Percentiles rank a stretch among this genome's conserved stretches.
phyloP scores from a whole-genome alignment of 2,113 vertebrate genomes.

The Ahaetulla prasina region DNA sequence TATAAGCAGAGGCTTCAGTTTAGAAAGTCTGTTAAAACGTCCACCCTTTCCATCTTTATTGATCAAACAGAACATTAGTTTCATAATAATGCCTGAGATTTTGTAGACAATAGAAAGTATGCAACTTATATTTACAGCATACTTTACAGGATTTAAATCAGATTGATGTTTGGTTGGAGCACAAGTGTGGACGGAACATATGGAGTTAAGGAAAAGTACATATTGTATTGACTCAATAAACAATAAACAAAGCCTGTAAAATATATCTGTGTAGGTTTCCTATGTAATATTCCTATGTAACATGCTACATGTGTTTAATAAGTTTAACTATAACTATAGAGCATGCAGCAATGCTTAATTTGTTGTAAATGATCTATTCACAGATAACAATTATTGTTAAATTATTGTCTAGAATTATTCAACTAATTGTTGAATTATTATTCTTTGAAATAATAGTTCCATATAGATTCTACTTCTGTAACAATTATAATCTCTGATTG shows the following conservation, averaged over 20 bases:
- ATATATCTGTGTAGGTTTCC: neutral
- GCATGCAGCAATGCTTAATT: neutral
- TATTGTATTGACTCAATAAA: neutral
- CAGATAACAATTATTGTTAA: neutral
- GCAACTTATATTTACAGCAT: neutral
- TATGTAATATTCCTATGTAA: neutral
- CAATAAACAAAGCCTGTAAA: neutral
- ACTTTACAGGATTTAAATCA: neutral
- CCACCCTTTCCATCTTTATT: neutral
- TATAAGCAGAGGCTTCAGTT: neutral
- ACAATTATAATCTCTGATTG: neutral
- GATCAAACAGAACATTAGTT: neutral
- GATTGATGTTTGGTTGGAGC: neutral
- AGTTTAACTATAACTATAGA: neutral
- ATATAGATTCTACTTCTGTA: neutral
- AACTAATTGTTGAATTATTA: neutral
- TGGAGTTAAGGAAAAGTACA: neutral
- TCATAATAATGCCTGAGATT: neutral
- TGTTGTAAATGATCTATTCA: neutral
- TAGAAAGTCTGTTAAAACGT: neutral
- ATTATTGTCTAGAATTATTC: slow-evolving; percentile 9
- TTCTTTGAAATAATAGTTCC: neutral
- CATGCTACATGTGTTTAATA: neutral
- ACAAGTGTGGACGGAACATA: neutral
- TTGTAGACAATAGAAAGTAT: neutral